Evolutionary conservation across 1,140 invertebrate genomes (phyloP).

Genomic region (Anadara kagoshimensis): DNA sequence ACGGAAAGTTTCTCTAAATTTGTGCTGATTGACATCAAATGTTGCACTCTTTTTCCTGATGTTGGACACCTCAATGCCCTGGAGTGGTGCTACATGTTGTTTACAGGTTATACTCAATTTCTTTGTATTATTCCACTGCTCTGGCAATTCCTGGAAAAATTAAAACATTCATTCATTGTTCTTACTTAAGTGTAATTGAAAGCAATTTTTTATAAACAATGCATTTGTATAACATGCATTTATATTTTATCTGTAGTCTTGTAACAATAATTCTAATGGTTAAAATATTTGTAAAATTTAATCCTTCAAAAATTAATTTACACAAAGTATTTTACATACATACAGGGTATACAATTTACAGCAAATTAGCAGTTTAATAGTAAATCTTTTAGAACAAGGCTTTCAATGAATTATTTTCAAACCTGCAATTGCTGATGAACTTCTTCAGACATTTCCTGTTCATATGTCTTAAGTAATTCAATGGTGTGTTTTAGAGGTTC

Average conservation of each 20-base stretch:
- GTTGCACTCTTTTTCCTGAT: conserved; percentile 89
- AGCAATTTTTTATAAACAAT: background rate
- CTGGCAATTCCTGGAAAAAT: conserved; percentile 86
- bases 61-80: conserved; percentile 92
- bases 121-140: conserved; percentile 96
- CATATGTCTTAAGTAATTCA: conserved; percentile 76
- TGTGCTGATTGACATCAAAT: conserved; percentile 89
- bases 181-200: background rate
- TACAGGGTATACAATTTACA: too few relatives aligned
- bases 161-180: background rate
- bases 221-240: background rate
- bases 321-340: too few relatives aligned
- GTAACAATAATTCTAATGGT: too few relatives aligned
- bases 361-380: too few relatives aligned
- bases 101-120: conserved; percentile 93
- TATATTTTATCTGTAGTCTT: background rate
- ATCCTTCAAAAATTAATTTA: too few relatives aligned
- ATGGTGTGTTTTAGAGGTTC: conserved; percentile 86
- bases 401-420: too few relatives aligned
- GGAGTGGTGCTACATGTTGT: conserved; percentile 94
- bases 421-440: conserved; percentile 76
- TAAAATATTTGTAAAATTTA: too few relatives aligned
- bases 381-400: too few relatives aligned
- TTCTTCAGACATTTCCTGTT: conserved; percentile 76
- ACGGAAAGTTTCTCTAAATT: conserved; percentile 90